Conservation (phyloP, 2,797 vertebrate genomes). For the Coilia nasus region DNA sequence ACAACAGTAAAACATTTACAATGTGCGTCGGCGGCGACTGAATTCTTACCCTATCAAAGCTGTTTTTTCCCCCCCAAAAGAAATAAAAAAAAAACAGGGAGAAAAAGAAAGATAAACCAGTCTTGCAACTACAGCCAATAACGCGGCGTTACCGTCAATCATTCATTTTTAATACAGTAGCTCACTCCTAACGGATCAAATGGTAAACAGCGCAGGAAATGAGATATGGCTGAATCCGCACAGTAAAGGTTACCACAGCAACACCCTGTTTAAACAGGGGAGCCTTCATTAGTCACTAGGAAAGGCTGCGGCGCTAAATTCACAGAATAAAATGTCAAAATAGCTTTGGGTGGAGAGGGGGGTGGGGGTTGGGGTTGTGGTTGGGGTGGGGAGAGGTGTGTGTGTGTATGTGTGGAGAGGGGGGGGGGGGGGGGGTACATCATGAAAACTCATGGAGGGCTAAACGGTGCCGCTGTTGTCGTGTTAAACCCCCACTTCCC, state of each 20-base stretch:
- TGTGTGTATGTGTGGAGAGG: not conserved
- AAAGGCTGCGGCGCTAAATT: conserved; percentile 14
- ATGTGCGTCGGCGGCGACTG: not conserved
- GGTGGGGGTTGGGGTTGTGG: not conserved
- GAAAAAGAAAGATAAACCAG: conserved; percentile 18
- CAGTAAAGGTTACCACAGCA: conserved; percentile 25
- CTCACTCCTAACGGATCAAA: conserved; percentile 17
- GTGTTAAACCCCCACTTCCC: conserved; percentile 22
- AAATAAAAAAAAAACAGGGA: not conserved
- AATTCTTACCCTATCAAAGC: conserved; percentile 25
- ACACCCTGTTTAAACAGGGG: conserved; percentile 21
- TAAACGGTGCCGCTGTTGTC: conserved; percentile 5
- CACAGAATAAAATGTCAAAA: conserved; percentile 24
- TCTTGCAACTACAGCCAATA: conserved; percentile 22
- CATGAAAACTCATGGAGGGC: conserved; percentile 7
- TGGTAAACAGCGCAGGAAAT: conserved; percentile 22
- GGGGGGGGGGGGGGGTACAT: not conserved
- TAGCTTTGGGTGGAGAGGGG: not conserved
- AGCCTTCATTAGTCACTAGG: conserved; percentile 17
- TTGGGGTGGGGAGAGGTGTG: too few species aligned
- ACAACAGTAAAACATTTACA: conserved; percentile 23
- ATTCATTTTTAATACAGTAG: conserved; percentile 26
- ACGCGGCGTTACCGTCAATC: conserved; percentile 18
- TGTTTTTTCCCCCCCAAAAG: not conserved
- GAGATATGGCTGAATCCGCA: conserved; percentile 18